These are phyloP conservation scores for Sternotherus odoratus DNA, from an alignment of 2,797 vertebrate species.

Conservation along the genomic window DNA sequence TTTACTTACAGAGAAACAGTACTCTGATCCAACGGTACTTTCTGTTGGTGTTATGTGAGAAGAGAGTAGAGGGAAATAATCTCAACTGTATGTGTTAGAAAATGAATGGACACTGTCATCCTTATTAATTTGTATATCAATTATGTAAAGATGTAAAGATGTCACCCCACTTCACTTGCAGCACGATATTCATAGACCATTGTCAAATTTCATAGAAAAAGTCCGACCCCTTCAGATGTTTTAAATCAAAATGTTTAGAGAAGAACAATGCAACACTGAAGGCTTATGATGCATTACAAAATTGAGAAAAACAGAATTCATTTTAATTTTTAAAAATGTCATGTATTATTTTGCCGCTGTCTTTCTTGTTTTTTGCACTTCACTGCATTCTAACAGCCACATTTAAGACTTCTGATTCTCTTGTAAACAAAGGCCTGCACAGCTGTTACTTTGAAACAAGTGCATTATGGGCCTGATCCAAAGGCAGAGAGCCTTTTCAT, in stretches of 20 bases:
- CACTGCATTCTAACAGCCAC: constrained; percentile 58
- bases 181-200: constrained; percentile 22
- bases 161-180: constrained; percentile 31
- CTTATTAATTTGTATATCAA: constrained; percentile 51
- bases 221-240: constrained; percentile 62
- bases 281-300: constrained; percentile 65
- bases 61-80: constrained; percentile 22
- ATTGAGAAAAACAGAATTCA: constrained; percentile 68
- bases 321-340: constrained; percentile 69
- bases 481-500: constrained; percentile 65
- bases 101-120: constrained; percentile 11
- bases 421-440: constrained; percentile 69
- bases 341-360: constrained; percentile 63
- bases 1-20: constrained; percentile 69
- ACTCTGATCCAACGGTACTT: constrained; percentile 69
- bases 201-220: constrained; percentile 57
- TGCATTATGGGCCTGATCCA: constrained; percentile 64
- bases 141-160: constrained; percentile 28
- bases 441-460: constrained; percentile 72
- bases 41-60: constrained; percentile 72
- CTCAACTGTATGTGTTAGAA: constrained; percentile 33
- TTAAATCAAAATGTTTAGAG: constrained; percentile 62
- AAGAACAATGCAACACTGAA: constrained; percentile 63
- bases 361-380: constrained; percentile 61
- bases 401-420: constrained; percentile 69